Evolutionary conservation across 2,888 invertebrate species (phyloP).

Genomic region (Stomorhina lunata): DNA sequence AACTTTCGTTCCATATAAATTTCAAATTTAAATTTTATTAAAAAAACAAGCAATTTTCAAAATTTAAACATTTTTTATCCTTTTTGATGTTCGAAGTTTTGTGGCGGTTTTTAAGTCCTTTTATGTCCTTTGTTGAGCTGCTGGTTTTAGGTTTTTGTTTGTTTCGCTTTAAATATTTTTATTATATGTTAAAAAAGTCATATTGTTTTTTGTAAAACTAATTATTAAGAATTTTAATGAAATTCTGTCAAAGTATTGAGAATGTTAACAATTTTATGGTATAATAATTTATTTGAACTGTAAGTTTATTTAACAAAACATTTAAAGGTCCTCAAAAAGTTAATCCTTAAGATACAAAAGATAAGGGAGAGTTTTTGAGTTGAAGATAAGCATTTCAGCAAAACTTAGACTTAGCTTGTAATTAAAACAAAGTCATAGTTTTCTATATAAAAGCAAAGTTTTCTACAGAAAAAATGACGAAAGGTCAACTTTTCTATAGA

Average conservation of each 20-base stretch:
- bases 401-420: too few species aligned
- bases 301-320: neutral
- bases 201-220: slow-evolving; percentile 33
- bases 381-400: too few species aligned
- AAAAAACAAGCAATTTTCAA: too few species aligned
- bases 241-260: slow-evolving; percentile 46
- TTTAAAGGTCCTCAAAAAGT: too few species aligned
- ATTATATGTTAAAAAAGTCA: slow-evolving; percentile 24
- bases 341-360: too few species aligned
- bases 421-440: too few species aligned
- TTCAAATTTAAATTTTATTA: too few species aligned
- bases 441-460: too few species aligned
- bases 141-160: neutral
- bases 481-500: too few species aligned
- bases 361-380: too few species aligned
- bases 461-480: too few species aligned
- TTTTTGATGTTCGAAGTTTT: neutral
- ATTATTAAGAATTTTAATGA: slow-evolving; percentile 61
- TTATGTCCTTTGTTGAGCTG: neutral
- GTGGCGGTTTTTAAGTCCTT: neutral
- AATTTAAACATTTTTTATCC: neutral
- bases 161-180: slow-evolving; percentile 7
- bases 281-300: neutral
- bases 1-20: too few species aligned
- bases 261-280: slow-evolving; percentile 54